These are phyloP conservation scores for Pangasius djambal DNA, from an alignment of 2,797 vertebrate species.

Conservation along the genomic window DNA sequence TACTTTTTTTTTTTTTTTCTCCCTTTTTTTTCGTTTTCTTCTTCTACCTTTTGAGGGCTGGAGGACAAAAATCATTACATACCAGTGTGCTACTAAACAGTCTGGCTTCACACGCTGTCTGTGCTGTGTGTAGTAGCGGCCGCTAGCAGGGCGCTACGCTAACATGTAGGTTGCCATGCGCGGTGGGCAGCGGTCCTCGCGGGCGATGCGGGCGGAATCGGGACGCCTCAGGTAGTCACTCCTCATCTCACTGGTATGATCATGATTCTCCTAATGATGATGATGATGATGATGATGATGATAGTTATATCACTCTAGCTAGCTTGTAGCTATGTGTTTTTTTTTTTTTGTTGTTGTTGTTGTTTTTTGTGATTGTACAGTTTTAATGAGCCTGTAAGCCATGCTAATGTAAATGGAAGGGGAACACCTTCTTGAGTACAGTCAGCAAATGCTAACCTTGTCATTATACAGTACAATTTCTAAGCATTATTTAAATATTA, in stretches of 20 bases:
- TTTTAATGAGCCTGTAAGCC: conserved; percentile 65
- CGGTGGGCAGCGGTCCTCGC: conserved; percentile 65
- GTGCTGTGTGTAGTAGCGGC: conserved; percentile 64
- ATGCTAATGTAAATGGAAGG: conserved; percentile 64
- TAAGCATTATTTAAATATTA: not conserved
- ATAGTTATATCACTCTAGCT: conserved; percentile 58
- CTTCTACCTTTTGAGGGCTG: conserved; percentile 61
- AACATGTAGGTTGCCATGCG: conserved; percentile 68
- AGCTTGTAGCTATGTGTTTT: conserved; percentile 60
- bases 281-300: conserved; percentile 70
- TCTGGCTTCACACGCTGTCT: conserved; percentile 64
- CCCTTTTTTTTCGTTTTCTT: conserved; percentile 57
- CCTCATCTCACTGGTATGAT: conserved; percentile 82
- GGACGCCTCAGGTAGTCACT: conserved; percentile 79
- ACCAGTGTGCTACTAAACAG: conserved; percentile 64
- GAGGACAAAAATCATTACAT: conserved; percentile 59
- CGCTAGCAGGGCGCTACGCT: conserved; percentile 67
- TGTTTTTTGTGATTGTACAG: conserved; percentile 60
- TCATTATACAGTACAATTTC: conserved; percentile 54
- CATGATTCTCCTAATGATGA: conserved; percentile 63
- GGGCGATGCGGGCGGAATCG: conserved; percentile 63
- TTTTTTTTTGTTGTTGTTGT: not conserved
- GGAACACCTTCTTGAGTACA: conserved; percentile 49
- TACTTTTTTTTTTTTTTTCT: conserved; percentile 20
- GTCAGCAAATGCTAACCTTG: conserved; percentile 86